Base-by-base conservation (phyloP, 1,140 invertebrate genomes). In the Temnothorax curvispinosus region DNA sequence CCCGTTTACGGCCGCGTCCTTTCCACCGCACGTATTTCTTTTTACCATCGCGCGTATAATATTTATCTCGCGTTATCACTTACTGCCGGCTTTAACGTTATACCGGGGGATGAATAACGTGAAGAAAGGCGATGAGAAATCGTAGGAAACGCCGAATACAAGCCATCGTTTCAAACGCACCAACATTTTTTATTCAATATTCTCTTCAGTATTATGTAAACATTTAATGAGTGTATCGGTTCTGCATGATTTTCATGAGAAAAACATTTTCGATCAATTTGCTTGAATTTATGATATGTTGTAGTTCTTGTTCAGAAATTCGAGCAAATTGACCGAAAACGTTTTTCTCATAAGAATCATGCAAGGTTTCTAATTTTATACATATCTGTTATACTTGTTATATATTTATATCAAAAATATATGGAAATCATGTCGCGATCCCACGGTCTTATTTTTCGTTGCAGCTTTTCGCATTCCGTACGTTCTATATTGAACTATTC, bases 51-150 rank as follows among this genome's bases (percentile, higher is more conserved):
- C 47, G 35, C 91, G 88, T 92, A 92, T 93, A 93, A 94, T 93
- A 94, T 94, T 94, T 93, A 94, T 93, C 92, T 91, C 88, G 90
- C 89, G 90, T 94, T 94, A 94, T 94, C 92, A 92, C 91, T 94
- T 88, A 91, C 92, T 86, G 90, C 52, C 62, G 44, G 58, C 11
- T 78, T 65, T 78, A 65, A 78, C n/a, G 74, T 7, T 7, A 58
- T 2, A 32, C n/a, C 21, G 11, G 18, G 58, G 58, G 41, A 64
- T 27, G 27, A 32, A 47, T 5, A 32, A 78, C 21, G 27, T 2
- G 44, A 65, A 11, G 13, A 38, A 50, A 21, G 41, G 56, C 21
- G 35, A 47, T 35, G 15, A 9, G 9, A 21, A 64, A 38, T 18
- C 41, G 13, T 65, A 78, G 18, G 5, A 67, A 50, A 35, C 41